phyloP scores from a whole-genome alignment of 2,888 invertebrate species.

The Scelioninae gen. 1 region DNA sequence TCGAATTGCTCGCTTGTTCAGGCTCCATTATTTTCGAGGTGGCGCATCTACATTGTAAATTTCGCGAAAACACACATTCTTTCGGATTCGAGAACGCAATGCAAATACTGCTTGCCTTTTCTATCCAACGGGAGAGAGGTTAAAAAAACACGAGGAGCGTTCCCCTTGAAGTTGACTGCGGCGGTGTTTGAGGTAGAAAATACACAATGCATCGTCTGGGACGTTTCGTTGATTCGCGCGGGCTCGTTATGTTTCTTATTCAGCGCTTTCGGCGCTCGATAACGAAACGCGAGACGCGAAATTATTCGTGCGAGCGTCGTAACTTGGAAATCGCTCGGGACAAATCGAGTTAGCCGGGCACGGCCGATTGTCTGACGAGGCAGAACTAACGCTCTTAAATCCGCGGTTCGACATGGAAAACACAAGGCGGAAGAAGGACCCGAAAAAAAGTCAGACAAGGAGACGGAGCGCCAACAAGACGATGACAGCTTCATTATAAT shows the following conservation, averaged over 20 bases:
- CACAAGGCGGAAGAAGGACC: background rate
- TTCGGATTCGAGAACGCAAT: slow-evolving; percentile 34
- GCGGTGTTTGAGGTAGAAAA: slow-evolving; percentile 53
- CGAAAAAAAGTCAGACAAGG: slow-evolving; percentile 22
- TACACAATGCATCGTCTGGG: slow-evolving; percentile 61
- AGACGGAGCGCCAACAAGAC: slow-evolving; percentile 23
- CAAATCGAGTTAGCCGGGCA: slow-evolving; percentile 71
- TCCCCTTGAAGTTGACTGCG: slow-evolving; percentile 25
- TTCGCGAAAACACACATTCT: slow-evolving; percentile 47
- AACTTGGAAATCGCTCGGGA: slow-evolving; percentile 68
- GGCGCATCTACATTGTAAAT: slow-evolving; percentile 58
- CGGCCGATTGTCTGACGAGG: slow-evolving; percentile 69
- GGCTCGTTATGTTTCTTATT: slow-evolving; percentile 57
- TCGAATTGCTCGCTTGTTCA: slow-evolving; percentile 17
- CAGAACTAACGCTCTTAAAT: slow-evolving; percentile 68
- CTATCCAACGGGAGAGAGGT: background rate
- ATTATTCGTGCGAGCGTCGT: slow-evolving; percentile 74
- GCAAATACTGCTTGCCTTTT: slow-evolving; percentile 32
- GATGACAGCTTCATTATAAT: slow-evolving; percentile 71
- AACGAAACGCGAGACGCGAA: slow-evolving; percentile 70
- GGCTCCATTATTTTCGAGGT: slow-evolving; percentile 38
- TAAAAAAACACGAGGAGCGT: background rate
- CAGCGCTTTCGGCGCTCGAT: slow-evolving; percentile 58
- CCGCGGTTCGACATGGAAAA: slow-evolving; percentile 38
- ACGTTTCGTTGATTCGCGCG: slow-evolving; percentile 16